Conservation (phyloP, 1,140 invertebrate species). For the Calliphora vicina region DNA sequence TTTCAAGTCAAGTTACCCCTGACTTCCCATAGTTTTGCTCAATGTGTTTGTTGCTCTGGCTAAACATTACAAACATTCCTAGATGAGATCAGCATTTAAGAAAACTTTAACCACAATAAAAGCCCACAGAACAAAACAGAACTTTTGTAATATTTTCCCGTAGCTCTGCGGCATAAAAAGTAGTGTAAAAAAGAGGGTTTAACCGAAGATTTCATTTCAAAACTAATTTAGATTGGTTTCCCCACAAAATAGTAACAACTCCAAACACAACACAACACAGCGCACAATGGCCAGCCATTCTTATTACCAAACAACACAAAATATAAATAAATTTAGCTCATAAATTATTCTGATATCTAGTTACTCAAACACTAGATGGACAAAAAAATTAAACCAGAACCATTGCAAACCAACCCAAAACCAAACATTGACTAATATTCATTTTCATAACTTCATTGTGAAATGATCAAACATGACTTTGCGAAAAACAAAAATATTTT, state of each 20-base stretch:
- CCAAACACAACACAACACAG: not conserved
- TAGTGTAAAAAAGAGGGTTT: not conserved
- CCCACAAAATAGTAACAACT: not conserved
- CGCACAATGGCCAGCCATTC: not conserved
- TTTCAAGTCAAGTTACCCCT: not conserved
- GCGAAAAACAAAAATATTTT: not conserved
- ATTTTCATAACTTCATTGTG: not conserved
- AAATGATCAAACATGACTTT: not conserved
- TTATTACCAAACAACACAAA: not conserved
- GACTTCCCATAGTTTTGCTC: not conserved
- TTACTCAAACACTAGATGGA: not conserved
- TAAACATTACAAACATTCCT: not conserved
- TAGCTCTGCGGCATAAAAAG: not conserved
- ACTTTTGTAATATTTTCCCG: slow-evolving; percentile 2
- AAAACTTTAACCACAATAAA: not conserved
- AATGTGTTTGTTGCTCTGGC: not conserved
- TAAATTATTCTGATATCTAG: slow-evolving; percentile 14
- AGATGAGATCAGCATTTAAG: slow-evolving; percentile 6
- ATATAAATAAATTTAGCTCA: not conserved
- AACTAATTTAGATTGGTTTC: slow-evolving; percentile 17
- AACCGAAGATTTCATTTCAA: slow-evolving; percentile 7
- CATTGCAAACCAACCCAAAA: not conserved
- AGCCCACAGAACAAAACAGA: not conserved
- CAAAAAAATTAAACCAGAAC: not conserved
- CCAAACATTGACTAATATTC: not conserved